Conservation (phyloP, 2,113 vertebrate genomes). For the human region DNA sequence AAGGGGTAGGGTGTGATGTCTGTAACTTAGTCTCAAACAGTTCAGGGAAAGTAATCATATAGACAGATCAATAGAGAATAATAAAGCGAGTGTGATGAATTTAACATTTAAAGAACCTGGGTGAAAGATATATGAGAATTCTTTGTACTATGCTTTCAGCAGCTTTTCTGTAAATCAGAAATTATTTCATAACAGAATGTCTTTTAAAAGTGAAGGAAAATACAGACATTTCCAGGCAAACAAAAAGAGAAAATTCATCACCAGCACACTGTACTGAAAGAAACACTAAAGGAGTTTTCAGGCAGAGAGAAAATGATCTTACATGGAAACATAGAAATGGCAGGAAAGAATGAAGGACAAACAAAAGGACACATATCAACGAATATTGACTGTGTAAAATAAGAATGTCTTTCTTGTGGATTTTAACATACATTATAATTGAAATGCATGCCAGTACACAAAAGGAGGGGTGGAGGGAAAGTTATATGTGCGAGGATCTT, state of each 20-base stretch:
- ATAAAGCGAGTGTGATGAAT: neutral
- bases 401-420: neutral
- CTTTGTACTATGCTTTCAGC: neutral
- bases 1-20: neutral
- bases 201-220: conserved; percentile 34
- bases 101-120: neutral
- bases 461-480: neutral
- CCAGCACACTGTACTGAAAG: neutral
- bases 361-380: neutral
- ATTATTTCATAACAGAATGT: conserved; percentile 34
- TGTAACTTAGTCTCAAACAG: neutral
- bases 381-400: neutral
- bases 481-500: neutral
- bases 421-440: neutral
- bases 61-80: neutral
- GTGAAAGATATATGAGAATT: neutral
- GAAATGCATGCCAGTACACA: neutral
- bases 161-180: conserved; percentile 27
- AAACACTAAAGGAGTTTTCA: neutral
- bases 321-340: neutral
- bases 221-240: neutral
- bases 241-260: neutral
- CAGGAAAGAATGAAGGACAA: neutral
- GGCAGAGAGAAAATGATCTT: neutral
- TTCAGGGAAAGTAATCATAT: neutral